These are phyloP conservation scores for Brenthis daphne DNA, from an alignment of 2,888 invertebrate species.

Conservation along the genomic window DNA sequence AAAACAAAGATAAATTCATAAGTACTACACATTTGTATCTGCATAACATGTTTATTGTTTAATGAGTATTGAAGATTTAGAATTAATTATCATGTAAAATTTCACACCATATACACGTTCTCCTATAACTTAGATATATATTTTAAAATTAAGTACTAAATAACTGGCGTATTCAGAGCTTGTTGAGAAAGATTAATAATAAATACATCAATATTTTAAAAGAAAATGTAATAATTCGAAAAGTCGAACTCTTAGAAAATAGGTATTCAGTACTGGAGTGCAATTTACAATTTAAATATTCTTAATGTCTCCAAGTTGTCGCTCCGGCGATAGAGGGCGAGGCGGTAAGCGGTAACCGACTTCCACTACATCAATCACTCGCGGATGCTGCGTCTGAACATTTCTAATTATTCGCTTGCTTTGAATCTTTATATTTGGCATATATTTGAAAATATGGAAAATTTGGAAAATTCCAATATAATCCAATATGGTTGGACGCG, in stretches of 20 bases:
- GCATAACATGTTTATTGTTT: no score
- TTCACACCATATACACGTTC: no score
- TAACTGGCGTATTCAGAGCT: no score
- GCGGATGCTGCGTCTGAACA: constrained; percentile 78
- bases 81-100: no score
- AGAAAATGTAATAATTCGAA: constrained; percentile 49
- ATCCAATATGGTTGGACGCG: no score
- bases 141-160: no score
- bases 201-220: neutral
- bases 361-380: constrained; percentile 82
- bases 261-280: constrained; percentile 80
- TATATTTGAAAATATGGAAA: constrained; percentile 13
- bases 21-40: no score
- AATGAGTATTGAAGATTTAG: no score
- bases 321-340: constrained; percentile 47
- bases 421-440: constrained; percentile 26
- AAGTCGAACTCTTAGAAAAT: constrained; percentile 70
- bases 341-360: constrained; percentile 50
- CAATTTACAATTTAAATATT: constrained; percentile 82
- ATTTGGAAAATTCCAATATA: neutral
- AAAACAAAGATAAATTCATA: no score
- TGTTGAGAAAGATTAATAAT: neutral
- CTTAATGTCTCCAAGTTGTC: constrained; percentile 80
- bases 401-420: constrained; percentile 77
- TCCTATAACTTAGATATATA: no score